phyloP scores from a whole-genome alignment of 2,888 invertebrate genomes.

The Drosophila austrosaltans region DNA sequence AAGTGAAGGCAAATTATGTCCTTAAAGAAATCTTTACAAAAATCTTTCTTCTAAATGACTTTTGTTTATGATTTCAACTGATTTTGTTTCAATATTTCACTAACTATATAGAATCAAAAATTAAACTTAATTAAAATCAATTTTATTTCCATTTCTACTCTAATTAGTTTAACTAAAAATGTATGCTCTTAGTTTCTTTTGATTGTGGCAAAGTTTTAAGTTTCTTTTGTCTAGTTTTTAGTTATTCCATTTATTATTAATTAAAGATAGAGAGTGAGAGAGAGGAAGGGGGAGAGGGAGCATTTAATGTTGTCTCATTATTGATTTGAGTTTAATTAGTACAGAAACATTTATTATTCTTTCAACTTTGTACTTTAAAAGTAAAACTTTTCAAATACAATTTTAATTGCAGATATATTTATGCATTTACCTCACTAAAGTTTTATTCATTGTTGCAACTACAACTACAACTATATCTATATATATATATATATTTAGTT shows the following conservation, averaged over 20 bases:
- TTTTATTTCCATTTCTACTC: no score
- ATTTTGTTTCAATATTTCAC: no score
- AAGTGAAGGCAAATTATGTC: no score
- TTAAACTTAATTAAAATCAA: no score
- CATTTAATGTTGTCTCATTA: constrained; percentile 5
- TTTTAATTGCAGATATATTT: constrained; percentile 43
- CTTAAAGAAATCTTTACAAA: no score
- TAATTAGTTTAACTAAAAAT: no score
- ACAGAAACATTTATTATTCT: neutral
- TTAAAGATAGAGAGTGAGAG: constrained; percentile 2
- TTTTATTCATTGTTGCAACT: constrained; percentile 18
- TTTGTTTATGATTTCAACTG: no score
- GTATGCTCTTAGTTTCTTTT: no score
- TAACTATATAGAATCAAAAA: no score
- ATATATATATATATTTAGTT: neutral
- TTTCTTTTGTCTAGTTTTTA: neutral
- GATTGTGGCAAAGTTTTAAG: neutral
- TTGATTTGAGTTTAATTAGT: neutral
- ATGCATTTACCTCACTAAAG: constrained; percentile 38
- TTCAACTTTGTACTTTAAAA: neutral
- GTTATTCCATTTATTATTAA: neutral
- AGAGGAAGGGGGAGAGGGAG: neutral
- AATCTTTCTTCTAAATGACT: no score
- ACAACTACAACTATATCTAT: neutral
- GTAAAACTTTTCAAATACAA: constrained; percentile 35